Percentiles rank a stretch among this genome's conserved stretches.
These are phyloP conservation scores for Malaclemys terrapin DNA, from an alignment of 2,113 vertebrate species.

Conservation along the genomic window DNA sequence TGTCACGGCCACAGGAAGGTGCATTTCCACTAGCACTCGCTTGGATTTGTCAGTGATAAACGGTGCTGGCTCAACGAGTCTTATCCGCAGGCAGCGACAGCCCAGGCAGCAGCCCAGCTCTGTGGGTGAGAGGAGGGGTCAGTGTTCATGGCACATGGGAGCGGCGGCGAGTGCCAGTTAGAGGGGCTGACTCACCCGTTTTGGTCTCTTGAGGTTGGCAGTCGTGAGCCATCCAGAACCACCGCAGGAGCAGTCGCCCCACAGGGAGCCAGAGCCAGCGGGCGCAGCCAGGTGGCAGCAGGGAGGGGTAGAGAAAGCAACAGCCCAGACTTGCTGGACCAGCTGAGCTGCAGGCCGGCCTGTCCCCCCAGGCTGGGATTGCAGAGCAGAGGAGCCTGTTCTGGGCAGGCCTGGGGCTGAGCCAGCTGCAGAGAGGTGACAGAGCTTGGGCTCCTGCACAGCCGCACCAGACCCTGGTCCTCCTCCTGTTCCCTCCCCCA, in stretches of 20 bases:
- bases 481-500: not conserved
- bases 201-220: not conserved
- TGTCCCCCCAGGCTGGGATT: not conserved
- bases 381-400: not conserved
- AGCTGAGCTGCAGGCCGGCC: not conserved
- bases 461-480: no score
- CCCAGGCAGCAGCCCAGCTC: not conserved
- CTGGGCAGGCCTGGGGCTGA: no score
- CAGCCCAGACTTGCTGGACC: no score
- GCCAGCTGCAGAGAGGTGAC: no score
- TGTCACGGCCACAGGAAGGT: not conserved
- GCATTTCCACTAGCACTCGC: no score
- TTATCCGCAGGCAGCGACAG: no score
- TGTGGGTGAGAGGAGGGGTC: not conserved
- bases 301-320: no score
- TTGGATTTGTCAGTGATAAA: not conserved
- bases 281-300: not conserved
- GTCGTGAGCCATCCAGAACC: not conserved
- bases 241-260: not conserved
- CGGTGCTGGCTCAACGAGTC: fast-evolving
- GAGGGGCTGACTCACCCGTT: not conserved
- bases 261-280: not conserved
- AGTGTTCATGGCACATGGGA: not conserved
- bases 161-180: not conserved
- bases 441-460: not conserved